Evolutionary conservation across 2,113 vertebrate species (phyloP), one percentile per base, ranked within the genome.

Genomic region (Microtus ochrogaster): DNA sequence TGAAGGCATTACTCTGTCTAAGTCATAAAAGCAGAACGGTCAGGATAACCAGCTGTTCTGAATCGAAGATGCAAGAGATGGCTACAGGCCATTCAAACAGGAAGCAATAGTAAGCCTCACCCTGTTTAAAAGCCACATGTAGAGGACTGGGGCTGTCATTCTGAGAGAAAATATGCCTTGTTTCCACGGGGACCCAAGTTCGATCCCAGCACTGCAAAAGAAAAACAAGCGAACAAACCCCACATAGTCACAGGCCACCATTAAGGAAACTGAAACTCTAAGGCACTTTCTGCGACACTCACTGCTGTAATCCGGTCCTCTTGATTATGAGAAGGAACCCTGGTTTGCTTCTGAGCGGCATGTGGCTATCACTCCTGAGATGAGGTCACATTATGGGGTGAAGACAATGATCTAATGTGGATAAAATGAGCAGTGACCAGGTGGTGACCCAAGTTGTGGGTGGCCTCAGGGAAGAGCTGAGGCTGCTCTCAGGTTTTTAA

Each of bases 181-280:
- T 17, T 72, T 47, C 12, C 3, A 14, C 0, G 1, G 5, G 17
- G 24, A 68, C 55, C n/a, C 11, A 12, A 47, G 24, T 72, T 72
- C 22, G 3, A 55, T 3, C 2, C 26, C 66, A 90, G 78, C 8
- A 33, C 19, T 33, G 58, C 10, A 49, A 81, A 70, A 61, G 22
- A 30, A 47, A 63, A 74, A 28, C 86, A 73, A 58, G 41, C 30
- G 21, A 47, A 44, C 39, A 61, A 89, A 76, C 5, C 28, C 41
- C 74, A 77, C 78, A 44, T 39, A 90, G 16, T 55, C 72, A 26
- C 30, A 86, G 61, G 81, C 36, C 19, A 83, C 6, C 6, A 28
- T n/a, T 61, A 89, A 61, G 87, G 44, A 91, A 89, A 89, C 41
- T n/a, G 70, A 92, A 65, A 79, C 63, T 77, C 55, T 81, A 16